Evolutionary conservation across 2,113 vertebrate genomes (phyloP).

Genomic region (Ceuthmochares aereus): DNA sequence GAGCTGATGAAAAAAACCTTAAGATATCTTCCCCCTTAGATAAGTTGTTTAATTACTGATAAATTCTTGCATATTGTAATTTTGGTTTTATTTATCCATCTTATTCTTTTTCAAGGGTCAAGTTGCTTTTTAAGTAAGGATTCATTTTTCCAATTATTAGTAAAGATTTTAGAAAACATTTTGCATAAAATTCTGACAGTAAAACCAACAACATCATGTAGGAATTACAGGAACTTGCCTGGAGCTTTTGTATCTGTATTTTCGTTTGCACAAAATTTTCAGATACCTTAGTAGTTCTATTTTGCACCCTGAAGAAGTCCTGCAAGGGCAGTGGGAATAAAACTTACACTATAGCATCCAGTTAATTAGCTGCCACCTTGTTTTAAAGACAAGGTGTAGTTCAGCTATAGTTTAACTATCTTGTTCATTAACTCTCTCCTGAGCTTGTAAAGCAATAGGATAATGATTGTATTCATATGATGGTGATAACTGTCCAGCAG

Average conservation of each 20-base stretch:
- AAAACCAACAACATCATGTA: neutral
- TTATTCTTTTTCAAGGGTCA: neutral
- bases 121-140: neutral
- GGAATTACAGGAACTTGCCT: neutral
- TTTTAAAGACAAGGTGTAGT: neutral
- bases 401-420: neutral
- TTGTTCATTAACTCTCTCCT: neutral
- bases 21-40: neutral
- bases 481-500: neutral
- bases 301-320: neutral
- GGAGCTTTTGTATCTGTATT: neutral
- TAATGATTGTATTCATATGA: neutral
- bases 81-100: neutral
- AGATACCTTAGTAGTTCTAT: neutral
- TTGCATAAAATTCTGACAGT: neutral
- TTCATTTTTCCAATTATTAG: neutral
- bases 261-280: neutral
- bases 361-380: neutral
- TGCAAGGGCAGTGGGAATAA: neutral
- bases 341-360: neutral
- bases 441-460: neutral
- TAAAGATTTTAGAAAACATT: neutral
- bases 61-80: neutral
- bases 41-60: neutral
- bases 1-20: neutral